These are phyloP conservation scores for Ceryle rudis DNA, from an alignment of 2,797 vertebrate species.

Conservation along the genomic window DNA sequence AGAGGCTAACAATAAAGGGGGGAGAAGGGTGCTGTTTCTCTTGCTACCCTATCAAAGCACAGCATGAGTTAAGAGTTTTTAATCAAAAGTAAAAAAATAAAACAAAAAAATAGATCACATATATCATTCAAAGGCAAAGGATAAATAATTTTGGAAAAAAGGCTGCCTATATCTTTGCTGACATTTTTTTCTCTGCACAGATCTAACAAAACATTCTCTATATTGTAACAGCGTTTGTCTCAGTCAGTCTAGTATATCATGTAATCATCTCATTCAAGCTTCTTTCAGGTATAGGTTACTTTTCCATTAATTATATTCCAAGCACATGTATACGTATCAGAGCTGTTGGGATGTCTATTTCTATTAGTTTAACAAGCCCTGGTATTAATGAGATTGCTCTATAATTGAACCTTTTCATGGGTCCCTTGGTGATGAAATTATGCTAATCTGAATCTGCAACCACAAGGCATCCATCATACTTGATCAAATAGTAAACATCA, in stretches of 20 bases:
- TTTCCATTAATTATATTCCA: conserved; percentile 86
- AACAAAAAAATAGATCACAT: not conserved
- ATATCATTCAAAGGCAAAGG: not conserved
- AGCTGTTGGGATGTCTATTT: conserved; percentile 87
- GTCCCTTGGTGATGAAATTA: conserved; percentile 95
- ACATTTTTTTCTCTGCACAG: not conserved
- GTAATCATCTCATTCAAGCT: conserved; percentile 31
- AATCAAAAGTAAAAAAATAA: not conserved
- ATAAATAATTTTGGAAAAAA: not conserved
- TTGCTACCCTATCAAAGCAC: not conserved
- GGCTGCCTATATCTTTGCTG: not conserved
- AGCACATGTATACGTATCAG: conserved; percentile 89
- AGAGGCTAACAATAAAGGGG: not conserved
- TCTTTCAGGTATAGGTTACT: conserved; percentile 65
- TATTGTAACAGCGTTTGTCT: not conserved
- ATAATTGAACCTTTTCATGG: conserved; percentile 95
- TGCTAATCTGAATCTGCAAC: conserved; percentile 92
- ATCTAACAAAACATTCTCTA: not conserved
- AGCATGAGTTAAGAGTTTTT: not conserved
- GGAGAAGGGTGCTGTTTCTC: not conserved
- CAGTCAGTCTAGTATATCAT: not conserved
- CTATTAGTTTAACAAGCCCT: conserved; percentile 91
- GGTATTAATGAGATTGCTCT: conserved; percentile 96
- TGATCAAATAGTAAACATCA: conserved; percentile 93
- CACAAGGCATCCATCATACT: conserved; percentile 94